phyloP scores from a whole-genome alignment of 1,140 invertebrate genomes.

The Atta colombica region DNA sequence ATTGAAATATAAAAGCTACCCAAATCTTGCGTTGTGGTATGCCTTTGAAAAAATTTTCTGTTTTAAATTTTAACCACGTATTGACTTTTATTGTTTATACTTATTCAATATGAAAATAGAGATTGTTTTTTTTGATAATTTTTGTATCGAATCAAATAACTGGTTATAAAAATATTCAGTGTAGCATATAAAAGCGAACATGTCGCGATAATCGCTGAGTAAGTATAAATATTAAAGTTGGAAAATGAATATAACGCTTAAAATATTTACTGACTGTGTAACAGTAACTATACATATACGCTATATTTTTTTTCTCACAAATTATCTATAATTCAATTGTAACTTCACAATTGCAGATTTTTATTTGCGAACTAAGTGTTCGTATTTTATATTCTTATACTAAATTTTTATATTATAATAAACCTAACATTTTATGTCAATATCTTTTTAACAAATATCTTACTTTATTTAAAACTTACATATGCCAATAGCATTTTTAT shows the following conservation, averaged over 20 bases:
- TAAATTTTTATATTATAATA: neutral
- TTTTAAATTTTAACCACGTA: no score
- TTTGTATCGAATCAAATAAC: neutral
- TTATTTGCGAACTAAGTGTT: neutral
- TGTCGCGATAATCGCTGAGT: no score
- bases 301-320: neutral
- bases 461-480: conserved; percentile 4
- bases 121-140: neutral
- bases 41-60: no score
- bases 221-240: no score
- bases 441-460: neutral
- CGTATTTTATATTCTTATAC: neutral
- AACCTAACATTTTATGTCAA: neutral
- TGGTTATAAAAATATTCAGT: neutral
- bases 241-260: neutral
- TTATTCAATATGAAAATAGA: neutral
- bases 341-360: neutral
- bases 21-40: no score
- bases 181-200: no score
- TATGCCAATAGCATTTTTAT: no score
- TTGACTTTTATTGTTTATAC: no score
- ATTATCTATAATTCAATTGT: neutral
- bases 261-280: neutral
- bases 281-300: neutral
- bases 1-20: no score